Evolutionary conservation across 2,113 vertebrate genomes (phyloP), one percentile per base, ranked within the genome.

Genomic region (Podarcis cretensis): DNA sequence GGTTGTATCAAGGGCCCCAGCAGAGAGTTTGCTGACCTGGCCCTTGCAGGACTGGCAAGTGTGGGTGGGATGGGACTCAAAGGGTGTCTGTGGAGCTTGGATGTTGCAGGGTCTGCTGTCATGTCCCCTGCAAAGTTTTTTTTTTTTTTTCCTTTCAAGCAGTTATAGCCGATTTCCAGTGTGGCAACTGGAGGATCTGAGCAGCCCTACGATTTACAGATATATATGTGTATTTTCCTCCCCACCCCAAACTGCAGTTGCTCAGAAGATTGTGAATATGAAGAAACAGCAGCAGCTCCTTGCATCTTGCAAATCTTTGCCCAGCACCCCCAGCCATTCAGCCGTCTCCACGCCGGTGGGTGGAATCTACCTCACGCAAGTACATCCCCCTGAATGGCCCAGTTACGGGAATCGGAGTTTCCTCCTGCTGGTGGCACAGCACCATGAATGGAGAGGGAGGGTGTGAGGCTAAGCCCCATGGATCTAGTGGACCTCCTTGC

Each of bases 261-360:
- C 98, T 83, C 98, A 99, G 96, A 99, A 98, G 93, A 98, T 98
- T 2, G 97, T 98, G 8, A 96, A 97, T 0, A 96, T 98, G 90
- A 98, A 97, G 93, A 98, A 98, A 92, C 98, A 98, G 94, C 97
- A 98, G 6, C 98, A 98, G 63, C 97, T 98, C 63, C 93, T 98
- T 93, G 98, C 98, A 0, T 98, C 98, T 93, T 99, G 98, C 97
- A 99, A 99, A 92, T 99, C 98, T 30, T 96, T 99, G 48, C 98
- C 98, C 1, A 99, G 98, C 96, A 98, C 98, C 3, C 98, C 98
- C 16, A 99, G 98, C 92, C 98, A 99, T 96, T 98, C 98, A 0
- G 97, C 98, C 9, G 97, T 97, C 30, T 98, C 98, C 90, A 98
- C 98, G 0, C 98, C 98, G 0, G 96, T 98, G 40, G 96, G 97